A percentile compares a stretch with the other conserved stretches of the same genome.
phyloP scores from a whole-genome alignment of 2,888 invertebrate species.

The Protonemura montana region DNA sequence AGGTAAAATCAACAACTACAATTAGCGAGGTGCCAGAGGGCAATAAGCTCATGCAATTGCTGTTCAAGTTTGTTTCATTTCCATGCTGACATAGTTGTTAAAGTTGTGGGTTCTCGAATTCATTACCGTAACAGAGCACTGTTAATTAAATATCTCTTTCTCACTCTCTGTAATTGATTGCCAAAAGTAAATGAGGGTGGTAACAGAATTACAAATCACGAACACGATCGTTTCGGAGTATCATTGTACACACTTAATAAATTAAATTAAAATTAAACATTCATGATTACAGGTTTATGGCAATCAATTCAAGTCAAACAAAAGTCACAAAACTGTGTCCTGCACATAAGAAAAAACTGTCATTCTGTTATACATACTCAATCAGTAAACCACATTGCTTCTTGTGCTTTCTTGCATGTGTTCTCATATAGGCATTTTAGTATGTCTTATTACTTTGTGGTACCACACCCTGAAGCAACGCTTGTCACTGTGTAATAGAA shows the following conservation, averaged over 20 bases:
- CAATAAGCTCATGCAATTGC: not conserved
- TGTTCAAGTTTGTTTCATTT: not conserved
- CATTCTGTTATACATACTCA: not conserved
- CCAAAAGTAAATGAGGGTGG: not conserved
- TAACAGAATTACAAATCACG: not conserved
- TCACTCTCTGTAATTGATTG: not conserved
- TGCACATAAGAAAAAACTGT: not conserved
- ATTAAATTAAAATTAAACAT: not conserved
- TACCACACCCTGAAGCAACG: not conserved
- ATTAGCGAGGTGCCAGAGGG: not conserved
- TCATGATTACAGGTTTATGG: not conserved
- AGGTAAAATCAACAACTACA: too few relatives aligned
- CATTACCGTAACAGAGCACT: not conserved
- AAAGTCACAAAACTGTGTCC: too few relatives aligned
- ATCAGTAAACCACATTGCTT: not conserved
- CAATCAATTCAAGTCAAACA: too few relatives aligned
- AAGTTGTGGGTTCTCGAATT: conserved; percentile 1
- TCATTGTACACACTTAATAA: not conserved
- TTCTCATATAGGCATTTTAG: not conserved
- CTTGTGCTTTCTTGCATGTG: not conserved
- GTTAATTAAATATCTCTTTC: not conserved
- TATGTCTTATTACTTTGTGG: not conserved
- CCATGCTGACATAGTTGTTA: not conserved
- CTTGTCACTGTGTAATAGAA: not conserved
- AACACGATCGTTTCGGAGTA: not conserved